Conservation (phyloP, 2,888 invertebrate genomes). For the Rhyacophila evoluta region DNA sequence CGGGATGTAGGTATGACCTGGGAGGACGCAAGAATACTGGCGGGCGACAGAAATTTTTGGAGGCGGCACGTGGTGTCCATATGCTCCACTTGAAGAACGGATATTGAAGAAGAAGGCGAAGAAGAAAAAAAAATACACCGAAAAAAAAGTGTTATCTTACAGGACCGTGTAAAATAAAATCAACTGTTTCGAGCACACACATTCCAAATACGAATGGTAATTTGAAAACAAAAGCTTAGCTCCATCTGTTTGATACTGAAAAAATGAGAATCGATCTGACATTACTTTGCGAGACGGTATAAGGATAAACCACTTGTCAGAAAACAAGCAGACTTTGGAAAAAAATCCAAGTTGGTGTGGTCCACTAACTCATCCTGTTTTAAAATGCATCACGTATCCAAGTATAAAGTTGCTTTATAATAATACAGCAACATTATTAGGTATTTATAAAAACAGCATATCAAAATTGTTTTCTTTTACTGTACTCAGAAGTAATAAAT, state of each 20-base stretch:
- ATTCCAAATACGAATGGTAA: constrained; percentile 42
- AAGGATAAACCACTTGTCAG: constrained; percentile 47
- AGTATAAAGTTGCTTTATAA: not conserved
- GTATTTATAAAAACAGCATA: not conserved
- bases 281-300: constrained; percentile 34
- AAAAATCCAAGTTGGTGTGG: constrained; percentile 38
- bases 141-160: not conserved
- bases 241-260: not conserved
- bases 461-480: not conserved
- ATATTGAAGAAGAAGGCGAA: no score
- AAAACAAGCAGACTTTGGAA: constrained; percentile 32
- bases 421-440: not conserved
- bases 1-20: no score
- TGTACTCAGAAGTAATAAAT: not conserved
- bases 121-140: no score
- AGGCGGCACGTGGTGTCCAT: no score
- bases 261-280: constrained; percentile 33
- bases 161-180: not conserved
- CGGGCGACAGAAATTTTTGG: no score
- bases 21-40: no score
- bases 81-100: no score
- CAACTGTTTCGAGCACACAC: not conserved
- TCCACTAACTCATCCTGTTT: constrained; percentile 23
- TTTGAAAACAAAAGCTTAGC: constrained; percentile 31
- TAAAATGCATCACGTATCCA: constrained; percentile 15